Base-by-base conservation (phyloP, 2,113 vertebrate species). In the Calcarius ornatus region DNA sequence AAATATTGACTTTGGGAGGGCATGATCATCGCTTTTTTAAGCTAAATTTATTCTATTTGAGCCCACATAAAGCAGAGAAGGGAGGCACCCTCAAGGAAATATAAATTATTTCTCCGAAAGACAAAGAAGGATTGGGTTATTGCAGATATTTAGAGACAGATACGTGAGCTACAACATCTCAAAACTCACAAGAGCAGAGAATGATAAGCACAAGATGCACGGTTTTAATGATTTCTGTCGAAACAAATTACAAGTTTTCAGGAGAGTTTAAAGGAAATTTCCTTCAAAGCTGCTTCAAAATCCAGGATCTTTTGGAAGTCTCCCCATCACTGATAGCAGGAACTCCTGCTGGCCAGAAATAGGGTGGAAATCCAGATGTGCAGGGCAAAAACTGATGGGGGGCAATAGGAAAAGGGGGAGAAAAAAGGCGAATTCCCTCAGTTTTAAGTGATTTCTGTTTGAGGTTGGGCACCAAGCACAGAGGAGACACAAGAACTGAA, bases 101-200 rank as follows among this genome's bases (percentile, higher is more conserved):
- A 78, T n/a, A 48, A 86, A 85, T 92, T 87, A 81, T 81, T 89
- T 40, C 66, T 81, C 53, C 22, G 64, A 83, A 85, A 88, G 33
- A 16, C 56, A 37, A 57, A 78, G 53, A 18, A 71, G 60, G 57
- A 53, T n/a, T 3, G 8, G 5, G 42, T 69, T 38, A 9, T 65
- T 56, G 51, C 3, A 33, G 18, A 35, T 43, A 11, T 42, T 21
- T 33, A 59, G 37, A 76, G 50, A n/a, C 21, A 48, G 25, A 19
- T 75, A 80, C 59, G 68, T 43, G 65, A 95, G 51, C 24, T 38
- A 66, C 75, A 73, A 6, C 25, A 75, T 59, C 81, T 71, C 31
- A 43, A 43, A 40, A 3, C 11, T 6, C 30, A 10, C 9, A 54
- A 63, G 16, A 92, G 42, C 47, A 10, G 33, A n/a, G 61, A 85